Percentiles rank a stretch among this genome's conserved stretches.
phyloP scores from a whole-genome alignment of 1,140 invertebrate species.

The Cyclina sinensis region DNA sequence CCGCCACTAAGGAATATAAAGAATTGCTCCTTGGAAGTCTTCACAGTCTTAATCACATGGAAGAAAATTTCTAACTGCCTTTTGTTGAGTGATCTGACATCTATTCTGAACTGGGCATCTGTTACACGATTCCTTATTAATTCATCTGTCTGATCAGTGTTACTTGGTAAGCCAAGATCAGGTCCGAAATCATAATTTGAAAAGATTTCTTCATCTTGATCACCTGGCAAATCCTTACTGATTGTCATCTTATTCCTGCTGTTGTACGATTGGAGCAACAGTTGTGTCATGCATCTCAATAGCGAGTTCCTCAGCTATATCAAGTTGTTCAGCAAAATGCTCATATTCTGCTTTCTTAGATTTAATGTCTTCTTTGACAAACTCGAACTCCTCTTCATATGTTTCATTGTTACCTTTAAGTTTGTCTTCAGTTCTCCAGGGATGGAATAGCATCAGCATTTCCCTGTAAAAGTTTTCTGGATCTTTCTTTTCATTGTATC shows the following conservation, averaged over 20 bases:
- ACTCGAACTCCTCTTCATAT: constrained; percentile 27
- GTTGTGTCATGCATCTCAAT: no score
- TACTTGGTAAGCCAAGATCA: no score
- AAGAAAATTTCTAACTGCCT: constrained; percentile 30
- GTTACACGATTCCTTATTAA: constrained; percentile 43
- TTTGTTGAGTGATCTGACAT: constrained; percentile 33
- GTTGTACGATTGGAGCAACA: no score
- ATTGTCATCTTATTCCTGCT: no score
- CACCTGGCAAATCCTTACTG: no score
- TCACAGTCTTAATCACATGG: constrained; percentile 21
- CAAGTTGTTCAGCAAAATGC: no score
- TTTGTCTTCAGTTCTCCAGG: constrained; percentile 59
- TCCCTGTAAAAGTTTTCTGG: constrained; percentile 69
- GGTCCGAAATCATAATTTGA: no score
- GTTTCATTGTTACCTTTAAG: not conserved
- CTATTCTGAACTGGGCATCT: not conserved
- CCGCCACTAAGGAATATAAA: constrained; percentile 64
- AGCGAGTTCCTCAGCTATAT: no score
- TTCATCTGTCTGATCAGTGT: not conserved
- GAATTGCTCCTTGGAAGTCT: constrained; percentile 28
- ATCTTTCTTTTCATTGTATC: constrained; percentile 7
- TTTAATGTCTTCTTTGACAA: no score
- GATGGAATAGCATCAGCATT: constrained; percentile 62
- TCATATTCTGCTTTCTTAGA: no score
- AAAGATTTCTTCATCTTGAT: no score